Conservation (phyloP, 2,888 invertebrate genomes). For the Aleiodes alternator region DNA sequence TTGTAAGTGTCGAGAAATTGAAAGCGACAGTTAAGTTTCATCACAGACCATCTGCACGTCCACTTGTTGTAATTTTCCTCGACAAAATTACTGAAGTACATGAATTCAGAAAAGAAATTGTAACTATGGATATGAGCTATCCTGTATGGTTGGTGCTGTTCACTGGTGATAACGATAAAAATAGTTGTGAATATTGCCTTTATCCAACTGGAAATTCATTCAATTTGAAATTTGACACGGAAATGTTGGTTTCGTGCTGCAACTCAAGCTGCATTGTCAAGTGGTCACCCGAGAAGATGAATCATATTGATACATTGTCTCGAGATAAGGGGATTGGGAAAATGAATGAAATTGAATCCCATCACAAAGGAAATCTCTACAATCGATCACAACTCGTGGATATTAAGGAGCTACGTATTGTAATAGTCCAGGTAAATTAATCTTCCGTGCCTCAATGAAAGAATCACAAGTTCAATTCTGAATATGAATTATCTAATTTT, state of each 20-base stretch:
- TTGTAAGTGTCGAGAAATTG: not conserved
- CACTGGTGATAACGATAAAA: slow-evolving; percentile 19
- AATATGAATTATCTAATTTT: no score
- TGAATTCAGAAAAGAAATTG: slow-evolving; percentile 54
- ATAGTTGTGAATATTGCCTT: slow-evolving; percentile 51
- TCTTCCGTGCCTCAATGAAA: no score
- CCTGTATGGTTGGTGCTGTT: slow-evolving; percentile 66
- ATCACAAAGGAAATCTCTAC: no score
- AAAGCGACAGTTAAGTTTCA: not conserved
- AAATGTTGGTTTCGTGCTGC: slow-evolving; percentile 61
- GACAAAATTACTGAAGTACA: slow-evolving; percentile 48
- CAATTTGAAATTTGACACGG: slow-evolving; percentile 60
- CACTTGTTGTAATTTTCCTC: slow-evolving; percentile 59
- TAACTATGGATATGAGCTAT: slow-evolving; percentile 49
- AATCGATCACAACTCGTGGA: no score
- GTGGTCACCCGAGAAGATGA: slow-evolving; percentile 57
- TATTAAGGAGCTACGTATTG: no score
- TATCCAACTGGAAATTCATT: slow-evolving; percentile 59
- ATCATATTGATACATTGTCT: not conserved
- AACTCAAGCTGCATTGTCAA: slow-evolving; percentile 55
- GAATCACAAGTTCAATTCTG: no score
- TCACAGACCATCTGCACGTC: slow-evolving; percentile 43
- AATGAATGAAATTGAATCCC: no score
- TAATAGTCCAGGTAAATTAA: no score
- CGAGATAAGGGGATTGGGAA: no score